Evolutionary conservation across 2,797 vertebrate species (phyloP).

Genomic region (Poeciliopsis paucimaculata): DNA sequence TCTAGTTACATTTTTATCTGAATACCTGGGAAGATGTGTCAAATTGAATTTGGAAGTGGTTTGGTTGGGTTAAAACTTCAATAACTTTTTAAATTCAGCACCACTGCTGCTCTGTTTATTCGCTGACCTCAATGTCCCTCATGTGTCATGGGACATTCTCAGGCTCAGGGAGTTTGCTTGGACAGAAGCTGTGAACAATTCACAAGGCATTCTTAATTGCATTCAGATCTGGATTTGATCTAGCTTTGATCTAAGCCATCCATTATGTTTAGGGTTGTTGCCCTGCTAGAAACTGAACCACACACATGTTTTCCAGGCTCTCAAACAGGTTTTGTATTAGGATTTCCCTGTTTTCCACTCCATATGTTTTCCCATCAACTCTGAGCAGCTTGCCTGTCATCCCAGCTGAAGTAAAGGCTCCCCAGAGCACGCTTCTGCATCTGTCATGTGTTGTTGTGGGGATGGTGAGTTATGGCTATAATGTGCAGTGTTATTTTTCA

Average conservation of each 20-base stretch:
- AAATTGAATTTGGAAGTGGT: not conserved
- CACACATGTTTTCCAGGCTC: not conserved
- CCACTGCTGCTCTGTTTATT: not conserved
- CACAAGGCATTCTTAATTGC: not conserved
- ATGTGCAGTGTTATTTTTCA: not conserved
- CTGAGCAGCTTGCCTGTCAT: not conserved
- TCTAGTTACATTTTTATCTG: not conserved
- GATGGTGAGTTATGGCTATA: not conserved
- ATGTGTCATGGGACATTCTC: not conserved
- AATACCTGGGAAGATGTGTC: not conserved
- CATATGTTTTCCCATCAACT: not conserved
- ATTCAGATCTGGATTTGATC: not conserved
- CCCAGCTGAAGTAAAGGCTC: not conserved
- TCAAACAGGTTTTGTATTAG: not conserved
- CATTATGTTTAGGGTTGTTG: not conserved
- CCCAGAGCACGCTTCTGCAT: not conserved
- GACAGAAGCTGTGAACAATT: not conserved
- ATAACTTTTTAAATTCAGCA: not conserved
- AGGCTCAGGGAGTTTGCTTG: not conserved
- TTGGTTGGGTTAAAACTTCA: not conserved
- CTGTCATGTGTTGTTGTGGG: not conserved
- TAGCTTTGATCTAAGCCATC: not conserved
- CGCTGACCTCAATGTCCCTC: not conserved
- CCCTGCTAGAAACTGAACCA: not conserved
- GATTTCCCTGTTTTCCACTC: not conserved